Evolutionary conservation across 2,113 vertebrate species (phyloP), one percentile per base, ranked within the genome.

Genomic region (Ciconia boyciana): DNA sequence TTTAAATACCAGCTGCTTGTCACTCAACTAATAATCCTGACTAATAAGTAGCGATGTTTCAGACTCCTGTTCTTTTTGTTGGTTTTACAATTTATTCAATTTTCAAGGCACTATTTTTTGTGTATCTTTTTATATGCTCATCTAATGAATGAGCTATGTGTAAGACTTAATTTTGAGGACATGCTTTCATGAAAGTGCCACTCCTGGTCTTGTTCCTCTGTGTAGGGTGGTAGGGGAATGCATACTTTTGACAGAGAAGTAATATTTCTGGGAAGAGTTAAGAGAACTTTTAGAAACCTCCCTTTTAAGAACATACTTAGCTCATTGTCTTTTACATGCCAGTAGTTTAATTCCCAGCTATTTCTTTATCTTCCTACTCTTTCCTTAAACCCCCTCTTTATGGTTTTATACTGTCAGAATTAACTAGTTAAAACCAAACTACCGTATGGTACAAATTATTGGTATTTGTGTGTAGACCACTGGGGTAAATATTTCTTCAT

Each of bases 1-100:
- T 83, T 96, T 55, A 85, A 89, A 72, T 91, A 75, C 18, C 11
- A 87, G 19, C 52, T 90, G 31, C 69, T 94, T 94, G 77, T 93
- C 87, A 69, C 25, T 95, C 70, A 90, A 1, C 44, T 91, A 49
- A 61, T 76, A 79, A 69, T 61, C 41, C 32, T 89, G 44, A 60
- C 41, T 39, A 92, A 55, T 36, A 81, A 70, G 32, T 43, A 77
- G 24, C 2, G 2, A n/a, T 92, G 78, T 82, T 89, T 89, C 74
- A 94, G 57, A 31, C 17, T 87, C 15, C 8, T 85, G 28, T 68
- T 92, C 72, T 36, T 62, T 55, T 5, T 80, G 48, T 71, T 89
- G 52, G 15, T 61, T 93, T 89, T 82, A 57, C 55, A 57, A 36
- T 44, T 17, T 36, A 68, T 82, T 92, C 19, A 2, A 1, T 89